A percentile compares a stretch with the other conserved stretches of the same genome.
phyloP scores from a whole-genome alignment of 2,888 invertebrate genomes.

The Mimumesa dahlbomi region DNA sequence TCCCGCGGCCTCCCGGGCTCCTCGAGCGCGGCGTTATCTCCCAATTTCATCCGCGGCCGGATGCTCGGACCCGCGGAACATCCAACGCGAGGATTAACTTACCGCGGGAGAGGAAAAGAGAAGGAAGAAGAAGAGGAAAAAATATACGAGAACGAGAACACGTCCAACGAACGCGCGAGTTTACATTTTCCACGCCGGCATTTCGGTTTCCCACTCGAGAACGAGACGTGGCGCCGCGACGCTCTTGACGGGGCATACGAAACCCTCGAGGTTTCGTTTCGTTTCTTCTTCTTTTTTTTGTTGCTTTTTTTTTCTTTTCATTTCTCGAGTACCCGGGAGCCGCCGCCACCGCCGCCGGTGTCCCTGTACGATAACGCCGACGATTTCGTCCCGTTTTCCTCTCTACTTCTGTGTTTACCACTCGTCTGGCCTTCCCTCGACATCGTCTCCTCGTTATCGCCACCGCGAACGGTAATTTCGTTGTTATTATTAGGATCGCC shows the following conservation, averaged over 20 bases:
- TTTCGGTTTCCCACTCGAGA: slow-evolving; percentile 16
- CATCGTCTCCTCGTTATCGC: slow-evolving; percentile 66
- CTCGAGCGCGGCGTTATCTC: slow-evolving; percentile 22
- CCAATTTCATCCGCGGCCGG: slow-evolving; percentile 26
- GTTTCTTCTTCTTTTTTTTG: too few relatives aligned
- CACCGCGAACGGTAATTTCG: slow-evolving; percentile 56
- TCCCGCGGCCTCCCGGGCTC: background rate
- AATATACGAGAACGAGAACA: background rate
- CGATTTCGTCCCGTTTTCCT: slow-evolving; percentile 8
- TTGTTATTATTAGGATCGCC: slow-evolving; percentile 60
- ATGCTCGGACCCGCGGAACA: background rate
- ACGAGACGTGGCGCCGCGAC: slow-evolving; percentile 57
- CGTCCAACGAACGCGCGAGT: too few relatives aligned
- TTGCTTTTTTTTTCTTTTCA: too few relatives aligned
- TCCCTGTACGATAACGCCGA: slow-evolving; percentile 41
- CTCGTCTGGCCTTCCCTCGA: slow-evolving; percentile 43
- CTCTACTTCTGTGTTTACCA: slow-evolving; percentile 26
- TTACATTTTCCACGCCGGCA: slow-evolving; percentile 46
- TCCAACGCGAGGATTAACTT: too few relatives aligned
- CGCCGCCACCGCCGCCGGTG: slow-evolving; percentile 29
- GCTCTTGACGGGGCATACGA: slow-evolving; percentile 44
- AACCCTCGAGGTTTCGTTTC: slow-evolving; percentile 35
- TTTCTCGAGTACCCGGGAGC: slow-evolving; percentile 31
- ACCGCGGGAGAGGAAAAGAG: too few relatives aligned
- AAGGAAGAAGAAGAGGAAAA: background rate